Percentiles rank a stretch among this genome's conserved stretches.
These are phyloP conservation scores for Lasioglossum calceatum DNA, from an alignment of 2,888 invertebrate genomes.

Conservation along the genomic window DNA sequence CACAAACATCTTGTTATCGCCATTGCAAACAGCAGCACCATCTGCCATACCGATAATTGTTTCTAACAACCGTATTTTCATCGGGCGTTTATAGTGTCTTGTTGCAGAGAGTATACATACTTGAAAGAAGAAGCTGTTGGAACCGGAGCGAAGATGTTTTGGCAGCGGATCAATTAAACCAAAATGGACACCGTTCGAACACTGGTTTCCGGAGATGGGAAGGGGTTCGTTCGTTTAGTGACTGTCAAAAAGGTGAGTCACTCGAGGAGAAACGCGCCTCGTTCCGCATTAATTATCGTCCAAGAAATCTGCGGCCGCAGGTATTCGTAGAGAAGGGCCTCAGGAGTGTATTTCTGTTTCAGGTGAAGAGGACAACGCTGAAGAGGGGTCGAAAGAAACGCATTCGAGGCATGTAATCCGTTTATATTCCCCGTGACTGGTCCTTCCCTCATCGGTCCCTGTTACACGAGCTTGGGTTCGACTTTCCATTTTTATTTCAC, in stretches of 20 bases:
- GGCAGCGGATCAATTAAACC: slow-evolving; percentile 29
- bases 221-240: slow-evolving; percentile 27
- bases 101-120: background rate
- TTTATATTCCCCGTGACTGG: slow-evolving; percentile 73
- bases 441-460: slow-evolving; percentile 68
- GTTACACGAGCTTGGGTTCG: slow-evolving; percentile 68
- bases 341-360: slow-evolving; percentile 44
- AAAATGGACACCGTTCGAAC: background rate
- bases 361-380: slow-evolving; percentile 41
- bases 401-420: slow-evolving; percentile 75
- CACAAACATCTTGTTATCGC: too few species aligned
- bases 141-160: background rate
- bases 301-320: slow-evolving; percentile 61
- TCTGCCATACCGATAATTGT: too few species aligned
- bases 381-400: slow-evolving; percentile 63
- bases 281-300: slow-evolving; percentile 69
- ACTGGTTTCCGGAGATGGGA: background rate
- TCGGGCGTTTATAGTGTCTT: background rate
- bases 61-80: too few species aligned
- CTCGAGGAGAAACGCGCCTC: slow-evolving; percentile 48
- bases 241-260: slow-evolving; percentile 49
- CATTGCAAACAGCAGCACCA: too few species aligned
- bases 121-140: slow-evolving; percentile 1
- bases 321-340: slow-evolving; percentile 58
- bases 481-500: background rate